phyloP scores from a whole-genome alignment of 2,797 vertebrate genomes.

The Mormyrus hasselquistii region DNA sequence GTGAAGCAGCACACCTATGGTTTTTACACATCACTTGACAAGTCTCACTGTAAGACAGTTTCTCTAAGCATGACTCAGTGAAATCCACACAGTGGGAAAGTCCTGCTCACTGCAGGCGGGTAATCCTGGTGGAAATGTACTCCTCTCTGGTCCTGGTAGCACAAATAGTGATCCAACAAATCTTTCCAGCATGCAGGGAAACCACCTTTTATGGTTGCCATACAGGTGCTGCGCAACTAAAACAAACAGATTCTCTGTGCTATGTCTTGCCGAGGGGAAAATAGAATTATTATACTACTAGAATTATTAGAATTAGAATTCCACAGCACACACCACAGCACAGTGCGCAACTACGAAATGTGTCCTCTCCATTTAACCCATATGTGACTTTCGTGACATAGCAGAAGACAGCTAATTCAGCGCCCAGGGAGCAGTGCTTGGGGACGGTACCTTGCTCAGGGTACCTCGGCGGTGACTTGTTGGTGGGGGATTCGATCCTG shows the following conservation, averaged over 20 bases:
- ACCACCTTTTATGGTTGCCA: background rate
- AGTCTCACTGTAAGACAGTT: background rate
- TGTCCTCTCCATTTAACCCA: too few relatives aligned
- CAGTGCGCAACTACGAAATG: too few relatives aligned
- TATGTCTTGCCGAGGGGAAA: background rate
- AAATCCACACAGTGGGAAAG: background rate
- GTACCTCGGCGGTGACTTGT: too few relatives aligned
- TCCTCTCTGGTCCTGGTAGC: background rate
- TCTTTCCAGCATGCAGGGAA: background rate
- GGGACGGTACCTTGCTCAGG: too few relatives aligned
- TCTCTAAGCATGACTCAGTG: background rate
- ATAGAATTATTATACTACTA: too few relatives aligned
- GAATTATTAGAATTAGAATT: too few relatives aligned
- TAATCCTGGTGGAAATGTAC: background rate
- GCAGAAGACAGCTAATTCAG: too few relatives aligned
- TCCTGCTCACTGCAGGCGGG: background rate
- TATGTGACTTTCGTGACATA: too few relatives aligned
- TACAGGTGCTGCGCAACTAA: background rate
- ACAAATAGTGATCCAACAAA: background rate
- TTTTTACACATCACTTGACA: background rate
- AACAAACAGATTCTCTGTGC: background rate
- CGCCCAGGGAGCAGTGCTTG: too few relatives aligned
- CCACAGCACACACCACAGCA: too few relatives aligned
- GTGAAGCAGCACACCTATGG: background rate
- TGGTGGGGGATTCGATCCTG: too few relatives aligned